Evolutionary conservation across 2,113 vertebrate genomes (phyloP).

Genomic region (Sardina pilchardus): DNA sequence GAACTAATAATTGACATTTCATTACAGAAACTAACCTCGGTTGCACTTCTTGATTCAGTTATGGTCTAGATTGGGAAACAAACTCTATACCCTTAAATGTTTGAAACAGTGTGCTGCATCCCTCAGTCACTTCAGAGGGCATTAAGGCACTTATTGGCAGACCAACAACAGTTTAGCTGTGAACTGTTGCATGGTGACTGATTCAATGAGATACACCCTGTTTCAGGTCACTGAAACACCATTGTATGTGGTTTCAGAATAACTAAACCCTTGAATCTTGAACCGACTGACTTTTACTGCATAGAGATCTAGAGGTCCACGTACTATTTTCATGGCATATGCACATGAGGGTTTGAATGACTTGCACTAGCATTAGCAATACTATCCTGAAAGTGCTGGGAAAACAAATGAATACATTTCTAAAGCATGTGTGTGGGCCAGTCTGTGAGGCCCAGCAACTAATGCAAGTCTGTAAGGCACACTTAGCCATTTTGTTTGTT

Average conservation of each 20-base stretch:
- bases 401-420: neutral
- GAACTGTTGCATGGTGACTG: conserved; percentile 1
- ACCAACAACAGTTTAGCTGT: neutral
- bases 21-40: neutral
- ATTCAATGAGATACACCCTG: conserved; percentile 1
- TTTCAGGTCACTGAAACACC: conserved; percentile 9
- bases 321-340: neutral
- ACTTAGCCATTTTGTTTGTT: neutral
- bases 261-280: neutral
- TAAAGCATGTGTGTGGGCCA: too few relatives aligned
- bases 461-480: neutral
- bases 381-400: neutral
- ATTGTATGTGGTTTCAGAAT: neutral
- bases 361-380: neutral
- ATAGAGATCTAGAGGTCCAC: neutral
- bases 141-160: neutral
- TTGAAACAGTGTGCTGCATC: neutral
- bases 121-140: neutral
- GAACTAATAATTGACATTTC: neutral
- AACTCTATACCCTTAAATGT: neutral
- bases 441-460: too few relatives aligned
- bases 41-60: neutral
- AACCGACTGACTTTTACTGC: neutral
- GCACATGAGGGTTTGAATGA: neutral
- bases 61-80: neutral